Percentiles rank a stretch among this genome's conserved stretches.
Conservation (phyloP, 2,888 invertebrate species). For the Idaea straminata region DNA sequence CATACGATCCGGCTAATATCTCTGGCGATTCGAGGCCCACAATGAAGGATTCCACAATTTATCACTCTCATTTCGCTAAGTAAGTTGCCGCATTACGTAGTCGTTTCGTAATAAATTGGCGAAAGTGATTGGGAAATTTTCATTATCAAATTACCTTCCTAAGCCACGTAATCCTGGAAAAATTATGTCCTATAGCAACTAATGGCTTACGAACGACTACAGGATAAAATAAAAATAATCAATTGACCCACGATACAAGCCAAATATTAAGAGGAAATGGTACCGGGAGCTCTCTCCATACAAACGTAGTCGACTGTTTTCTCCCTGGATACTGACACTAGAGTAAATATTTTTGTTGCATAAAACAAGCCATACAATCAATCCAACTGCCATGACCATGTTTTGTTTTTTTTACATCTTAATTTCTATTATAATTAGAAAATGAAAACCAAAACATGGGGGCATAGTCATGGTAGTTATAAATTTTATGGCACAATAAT, state of each 20-base stretch:
- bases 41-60: background rate
- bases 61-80: background rate
- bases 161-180: background rate
- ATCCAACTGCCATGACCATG: too few relatives aligned
- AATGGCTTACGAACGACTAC: background rate
- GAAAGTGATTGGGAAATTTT: background rate
- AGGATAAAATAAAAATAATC: background rate
- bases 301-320: too few relatives aligned
- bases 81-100: background rate
- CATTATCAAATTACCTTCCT: background rate
- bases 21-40: background rate
- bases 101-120: background rate
- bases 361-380: too few relatives aligned
- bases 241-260: background rate
- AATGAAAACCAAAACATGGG: too few relatives aligned
- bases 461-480: too few relatives aligned
- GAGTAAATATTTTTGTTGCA: too few relatives aligned
- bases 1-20: slow-evolving; percentile 14
- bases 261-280: too few relatives aligned
- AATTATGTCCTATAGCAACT: background rate
- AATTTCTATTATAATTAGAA: too few relatives aligned
- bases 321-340: too few relatives aligned
- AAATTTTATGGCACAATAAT: too few relatives aligned
- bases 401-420: too few relatives aligned
- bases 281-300: too few relatives aligned